Conservation (phyloP, 2,888 invertebrate genomes). For the Eupithecia inturbata region DNA sequence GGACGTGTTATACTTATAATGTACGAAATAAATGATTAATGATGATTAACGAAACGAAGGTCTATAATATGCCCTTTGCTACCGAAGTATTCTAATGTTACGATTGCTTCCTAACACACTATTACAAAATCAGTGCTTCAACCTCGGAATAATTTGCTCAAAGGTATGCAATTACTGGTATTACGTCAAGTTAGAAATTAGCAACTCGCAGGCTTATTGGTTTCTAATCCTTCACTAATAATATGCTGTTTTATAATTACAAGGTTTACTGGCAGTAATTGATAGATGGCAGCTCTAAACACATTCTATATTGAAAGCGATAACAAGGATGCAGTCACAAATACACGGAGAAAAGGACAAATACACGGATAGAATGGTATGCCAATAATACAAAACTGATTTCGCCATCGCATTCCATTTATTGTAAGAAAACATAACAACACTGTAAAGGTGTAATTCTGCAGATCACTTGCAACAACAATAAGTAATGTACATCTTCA, state of each 20-base stretch:
- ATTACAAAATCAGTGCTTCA: neutral
- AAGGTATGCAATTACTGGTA: constrained; percentile 1
- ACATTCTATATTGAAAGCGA: constrained; percentile 3
- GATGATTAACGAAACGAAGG: too few relatives aligned
- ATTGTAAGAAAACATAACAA: constrained; percentile 77
- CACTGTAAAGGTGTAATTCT: constrained; percentile 36
- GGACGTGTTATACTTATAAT: too few relatives aligned
- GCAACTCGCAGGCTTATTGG: constrained; percentile 22
- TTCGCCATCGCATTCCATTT: constrained; percentile 82
- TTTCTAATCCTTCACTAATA: constrained; percentile 48
- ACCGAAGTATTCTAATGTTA: constrained; percentile 2
- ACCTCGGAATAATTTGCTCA: constrained; percentile 1
- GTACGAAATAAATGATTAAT: too few relatives aligned
- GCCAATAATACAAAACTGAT: constrained; percentile 62
- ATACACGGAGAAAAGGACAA: neutral
- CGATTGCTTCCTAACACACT: neutral
- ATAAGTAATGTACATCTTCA: constrained; percentile 61
- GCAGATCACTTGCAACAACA: constrained; percentile 34
- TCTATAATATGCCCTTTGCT: neutral
- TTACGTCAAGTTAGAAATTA: constrained; percentile 22
- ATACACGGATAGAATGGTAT: neutral
- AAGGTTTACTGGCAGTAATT: constrained; percentile 25
- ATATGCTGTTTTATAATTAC: constrained; percentile 45
- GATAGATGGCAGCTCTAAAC: constrained; percentile 12
- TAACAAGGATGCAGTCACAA: neutral